A percentile compares a stretch with the other conserved stretches of the same genome.
phyloP scores from a whole-genome alignment of 2,888 invertebrate species.

The Myopa tessellatipennis region DNA sequence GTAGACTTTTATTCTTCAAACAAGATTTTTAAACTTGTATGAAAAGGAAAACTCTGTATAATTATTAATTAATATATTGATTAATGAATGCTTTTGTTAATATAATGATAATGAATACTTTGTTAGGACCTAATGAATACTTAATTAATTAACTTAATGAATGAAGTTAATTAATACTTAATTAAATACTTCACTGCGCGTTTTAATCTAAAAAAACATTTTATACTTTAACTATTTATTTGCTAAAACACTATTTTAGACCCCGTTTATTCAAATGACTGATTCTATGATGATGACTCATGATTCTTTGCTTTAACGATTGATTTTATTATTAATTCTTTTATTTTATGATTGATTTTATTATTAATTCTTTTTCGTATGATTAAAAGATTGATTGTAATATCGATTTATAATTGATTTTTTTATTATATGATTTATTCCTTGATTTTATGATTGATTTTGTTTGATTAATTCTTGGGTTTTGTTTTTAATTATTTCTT shows the following conservation, averaged over 20 bases:
- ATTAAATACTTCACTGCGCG: no score
- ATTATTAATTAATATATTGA: background rate
- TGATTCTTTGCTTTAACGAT: no score
- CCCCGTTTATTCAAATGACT: no score
- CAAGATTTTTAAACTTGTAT: conserved; percentile 6
- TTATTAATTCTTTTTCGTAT: background rate
- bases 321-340: background rate
- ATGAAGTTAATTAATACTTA: no score
- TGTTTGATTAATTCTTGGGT: background rate
- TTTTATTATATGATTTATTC: background rate
- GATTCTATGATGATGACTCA: background rate
- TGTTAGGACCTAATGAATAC: background rate
- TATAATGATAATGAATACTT: background rate
- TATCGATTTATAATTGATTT: background rate
- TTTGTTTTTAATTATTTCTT: background rate
- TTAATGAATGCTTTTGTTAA: background rate
- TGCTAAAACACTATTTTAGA: no score
- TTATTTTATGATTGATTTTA: background rate
- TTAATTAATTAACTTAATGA: no score
- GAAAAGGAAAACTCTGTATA: background rate
- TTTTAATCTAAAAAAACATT: no score
- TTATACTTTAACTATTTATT: no score
- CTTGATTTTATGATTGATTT: background rate
- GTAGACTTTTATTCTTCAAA: background rate
- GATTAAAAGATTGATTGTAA: no score